Evolutionary conservation across 2,113 vertebrate species (phyloP), one percentile per base, ranked within the genome.

Genomic region (Spheniscus mendiculus): DNA sequence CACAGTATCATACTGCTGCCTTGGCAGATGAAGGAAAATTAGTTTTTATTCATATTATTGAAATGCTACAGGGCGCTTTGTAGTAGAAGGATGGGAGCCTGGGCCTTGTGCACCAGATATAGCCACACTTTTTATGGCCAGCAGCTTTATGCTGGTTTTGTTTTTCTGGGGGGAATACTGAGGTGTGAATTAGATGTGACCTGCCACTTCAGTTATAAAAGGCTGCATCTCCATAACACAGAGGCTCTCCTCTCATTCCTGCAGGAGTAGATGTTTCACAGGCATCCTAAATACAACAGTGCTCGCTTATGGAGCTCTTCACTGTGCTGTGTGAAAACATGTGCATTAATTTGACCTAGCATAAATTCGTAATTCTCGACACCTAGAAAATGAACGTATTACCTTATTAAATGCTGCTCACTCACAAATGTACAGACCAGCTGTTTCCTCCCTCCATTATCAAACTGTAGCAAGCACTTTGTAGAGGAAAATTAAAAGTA

Each of bases 381-480:
- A 93, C 74, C 83, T 88, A 88, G 79, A 93, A 97, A 96, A 96
- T 93, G 38, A 96, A 94, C 81, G 55, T 66, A 94, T 93, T 96
- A 96, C 56, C 81, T 94, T 94, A 91, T 95, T 96, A 95, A 96
- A 90, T 86, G 50, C 78, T 94, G 82, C 58, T 96, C 53, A 77
- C 58, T 91, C 93, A 96, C 85, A 94, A 97, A 95, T 93, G 84
- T 87, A 89, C 78, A 94, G 82, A 82, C 92, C 93, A 97, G 95
- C 95, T 97, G 93, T 94, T 97, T 87, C 82, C 59, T 89, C 71
- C 70, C 34, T 85, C 87, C 26, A 23, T 70, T 87, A 94, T 76
- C 11, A 49, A 94, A 95, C 82, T 80, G 74, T 40, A 83, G 90
- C 58, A 72, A 91, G 91, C 87, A 93, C 63, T 95, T 97, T 87